Conservation (phyloP, 2,797 vertebrate genomes). For the Prunella strophiata region DNA sequence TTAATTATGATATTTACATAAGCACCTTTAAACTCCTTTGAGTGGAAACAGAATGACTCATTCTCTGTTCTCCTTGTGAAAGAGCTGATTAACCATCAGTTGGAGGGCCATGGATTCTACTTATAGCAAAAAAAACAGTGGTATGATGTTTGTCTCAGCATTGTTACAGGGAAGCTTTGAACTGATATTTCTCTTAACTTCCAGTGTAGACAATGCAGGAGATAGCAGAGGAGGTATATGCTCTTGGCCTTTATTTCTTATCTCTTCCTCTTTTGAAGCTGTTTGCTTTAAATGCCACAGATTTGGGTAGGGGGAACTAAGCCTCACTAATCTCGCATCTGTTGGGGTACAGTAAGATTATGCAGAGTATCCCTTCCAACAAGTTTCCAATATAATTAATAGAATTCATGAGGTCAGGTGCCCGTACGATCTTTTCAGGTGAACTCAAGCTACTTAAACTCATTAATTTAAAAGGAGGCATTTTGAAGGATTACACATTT, state of each 20-base stretch:
- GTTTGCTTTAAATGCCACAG: background rate
- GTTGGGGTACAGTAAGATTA: constrained; percentile 69
- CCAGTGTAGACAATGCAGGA: background rate
- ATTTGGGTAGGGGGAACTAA: constrained; percentile 56
- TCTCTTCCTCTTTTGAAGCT: background rate
- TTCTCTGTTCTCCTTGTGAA: constrained; percentile 70
- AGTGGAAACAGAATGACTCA: constrained; percentile 73
- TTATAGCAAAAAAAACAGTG: constrained; percentile 9
- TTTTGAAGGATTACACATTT: constrained; percentile 87
- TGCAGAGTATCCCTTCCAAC: constrained; percentile 63
- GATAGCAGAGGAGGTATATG: background rate
- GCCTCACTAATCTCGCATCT: constrained; percentile 64
- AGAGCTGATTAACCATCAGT: constrained; percentile 69
- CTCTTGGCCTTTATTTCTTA: constrained; percentile 4
- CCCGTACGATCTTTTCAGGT: constrained; percentile 81
- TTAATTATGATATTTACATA: constrained; percentile 76
- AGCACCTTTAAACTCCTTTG: constrained; percentile 76
- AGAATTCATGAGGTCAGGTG: constrained; percentile 79
- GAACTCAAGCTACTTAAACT: constrained; percentile 85
- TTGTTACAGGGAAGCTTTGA: background rate
- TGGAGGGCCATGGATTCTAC: constrained; percentile 53
- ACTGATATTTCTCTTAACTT: constrained; percentile 15
- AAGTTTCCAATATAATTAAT: constrained; percentile 78
- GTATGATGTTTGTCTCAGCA: constrained; percentile 12
- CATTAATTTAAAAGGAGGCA: constrained; percentile 86